Base-by-base conservation (phyloP, 2,888 invertebrate genomes). In the Lasioglossum figueresi region DNA sequence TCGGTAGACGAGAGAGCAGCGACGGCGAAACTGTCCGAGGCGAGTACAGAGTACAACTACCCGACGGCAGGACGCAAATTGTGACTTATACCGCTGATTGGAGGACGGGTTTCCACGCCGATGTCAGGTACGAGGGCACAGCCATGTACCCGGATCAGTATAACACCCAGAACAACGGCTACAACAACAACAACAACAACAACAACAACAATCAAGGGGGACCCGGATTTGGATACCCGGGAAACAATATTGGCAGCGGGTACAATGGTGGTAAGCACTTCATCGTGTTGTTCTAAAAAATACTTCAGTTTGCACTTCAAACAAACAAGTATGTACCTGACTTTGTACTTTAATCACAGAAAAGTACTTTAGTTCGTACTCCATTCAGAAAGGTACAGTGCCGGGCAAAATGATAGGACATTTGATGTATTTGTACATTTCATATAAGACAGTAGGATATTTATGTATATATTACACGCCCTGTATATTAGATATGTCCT, bases 31-130 rank as follows among this genome's bases (percentile, higher is more conserved):
- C 96, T 82, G 96, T 96, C 1, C 95, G 96, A 72, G 97, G 96
- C 37, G 96, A 96, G 92, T 97, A 97, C 94, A 95, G 96, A 71
- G 96, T 96, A 1, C 96, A 96, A 68, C 95, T 97, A 84, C 95
- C 96, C 93, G 96, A 97, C 91, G 96, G 97, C 56, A 95, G 96
- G 77, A 96, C 95, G 31, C 96, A 97, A 94, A 96, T 96, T 88
- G 97, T 97, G 77, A 97, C 97, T 0, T 98, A 97, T 95, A 97
- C 97, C 90, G 98, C 97, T 0, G 97, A 97, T 92, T 97, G 97
- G 97, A 96, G 96, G 93, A 97, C 97, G 0, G 98, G 98, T 0
- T 98, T 97, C 95, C 97, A 97, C 93, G 98, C 98, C 12, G 97
- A 97, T 89, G 97, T 97, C 14, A 95, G 96, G 86, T 97, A 97